Evolutionary conservation across 2,888 invertebrate species (phyloP), one percentile per base, ranked within the genome.

Genomic region (Tipula unca): DNA sequence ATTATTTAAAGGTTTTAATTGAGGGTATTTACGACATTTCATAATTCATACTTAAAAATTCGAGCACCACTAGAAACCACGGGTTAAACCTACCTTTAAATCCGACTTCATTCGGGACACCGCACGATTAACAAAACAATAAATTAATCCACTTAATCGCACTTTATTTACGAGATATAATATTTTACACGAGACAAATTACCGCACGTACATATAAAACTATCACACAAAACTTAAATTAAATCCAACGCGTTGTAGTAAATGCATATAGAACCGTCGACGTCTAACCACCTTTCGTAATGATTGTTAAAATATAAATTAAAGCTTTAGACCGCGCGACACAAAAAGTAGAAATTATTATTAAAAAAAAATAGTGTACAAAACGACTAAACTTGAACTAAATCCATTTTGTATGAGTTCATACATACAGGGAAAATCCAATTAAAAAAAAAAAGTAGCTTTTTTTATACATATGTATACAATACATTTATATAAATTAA

Each of bases 371-470:
- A 25, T 69, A 10, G 32, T 69, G 69, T 69, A 25, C 69, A 69
- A 69, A 69, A 69, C 69, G 25, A 69, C 69, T 69, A 69, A 69
- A 69, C 69, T 69, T 69, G 69, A 69, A 69, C 69, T 69, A 69
- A 69, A 69, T 69, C 69, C 25, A 69, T 10, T 69, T 69, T 25
- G 8, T 69, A 69, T 69, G 69, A 25, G 5, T n/a, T 25, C 20
- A 69, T 8, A 69, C 69, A 25, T 69, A 10, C 25, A 25, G 25
- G 25, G 14, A 69, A 69, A 69, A 69, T 69, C 25, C 20, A 25
- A 69, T 69, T n/a, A n/a, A n/a, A 69, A 69, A 69, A 25, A 8
- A 69, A 69, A 48, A 48, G 32, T 6, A 6, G 4, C 17, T 48
- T 48, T 48, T 48, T 48, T 6, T 48, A 17, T 48, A 20, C n/a